Evolutionary conservation across 1,140 invertebrate species (phyloP), one percentile per base, ranked within the genome.

Genomic region (Bursaphelenchus mucronatus): DNA sequence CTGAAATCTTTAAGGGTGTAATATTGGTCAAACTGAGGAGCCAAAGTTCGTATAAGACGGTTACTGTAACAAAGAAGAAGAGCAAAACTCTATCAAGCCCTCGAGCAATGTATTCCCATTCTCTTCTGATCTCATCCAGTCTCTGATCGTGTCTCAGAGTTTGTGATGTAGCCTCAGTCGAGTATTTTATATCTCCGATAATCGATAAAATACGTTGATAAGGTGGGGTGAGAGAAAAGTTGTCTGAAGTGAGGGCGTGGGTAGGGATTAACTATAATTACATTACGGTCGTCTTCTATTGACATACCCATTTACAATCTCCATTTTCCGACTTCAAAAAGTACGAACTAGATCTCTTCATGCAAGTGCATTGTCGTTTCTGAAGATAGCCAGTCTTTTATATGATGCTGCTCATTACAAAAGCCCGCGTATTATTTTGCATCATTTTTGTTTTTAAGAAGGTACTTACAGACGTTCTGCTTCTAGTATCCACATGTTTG

Each of bases 71-170:
- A 50, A 66, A 66, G 19, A 64, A 44, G n/a, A 44, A 41, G 21
- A 66, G 66, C 17, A 66, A 44, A 3, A 66, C 8, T 40, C 45
- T 21, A 43, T 66, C 64, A n/a, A 66, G 19, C 13, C 64, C 64
- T 52, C 64, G 17, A 11, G 64, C 64, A 13, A 66, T 15, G 19
- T 53, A 68, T 10, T 68, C 64, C 64, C 64, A 66, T 54, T 66
- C 67, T 19, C 41, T 13, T 13, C 59, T 63, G 8, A 49, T 49
- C n/a, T 30, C 67, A 10, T 67, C 41, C 46, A 50, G 13, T 15
- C 17, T 8, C 13, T 55, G 53, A 13, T 63, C 61, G 56, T 55
- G 15, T 61, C 63, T 58, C 11, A 63, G 21, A 17, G 57, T 55
- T 63, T 63, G 57, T 13, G 61, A 19, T 30, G 56, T 45, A 8